phyloP scores from a whole-genome alignment of 2,888 invertebrate genomes.

The Idaea dimidiata region DNA sequence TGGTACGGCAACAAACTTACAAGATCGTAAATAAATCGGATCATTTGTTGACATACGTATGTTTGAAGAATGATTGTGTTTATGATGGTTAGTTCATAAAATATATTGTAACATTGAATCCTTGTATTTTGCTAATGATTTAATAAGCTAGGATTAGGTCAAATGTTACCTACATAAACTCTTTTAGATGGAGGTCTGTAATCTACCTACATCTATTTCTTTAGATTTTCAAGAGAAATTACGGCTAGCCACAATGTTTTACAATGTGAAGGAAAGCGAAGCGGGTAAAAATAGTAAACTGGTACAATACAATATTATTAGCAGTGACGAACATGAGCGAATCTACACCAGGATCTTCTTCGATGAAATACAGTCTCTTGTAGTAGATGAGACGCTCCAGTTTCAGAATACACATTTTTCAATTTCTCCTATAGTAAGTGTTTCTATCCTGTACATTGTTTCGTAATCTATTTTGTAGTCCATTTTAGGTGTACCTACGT shows the following conservation, averaged over 20 bases:
- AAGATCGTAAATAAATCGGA: constrained; percentile 80
- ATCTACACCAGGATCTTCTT: constrained; percentile 70
- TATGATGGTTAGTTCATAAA: constrained; percentile 50
- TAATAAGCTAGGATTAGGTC: too few species aligned
- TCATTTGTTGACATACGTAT: constrained; percentile 76
- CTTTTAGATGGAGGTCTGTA: not conserved
- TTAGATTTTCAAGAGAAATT: constrained; percentile 72
- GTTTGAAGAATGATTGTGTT: constrained; percentile 76
- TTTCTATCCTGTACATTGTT: not conserved
- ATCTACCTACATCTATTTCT: constrained; percentile 2
- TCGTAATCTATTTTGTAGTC: not conserved
- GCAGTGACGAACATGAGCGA: constrained; percentile 64
- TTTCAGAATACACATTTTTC: constrained; percentile 70
- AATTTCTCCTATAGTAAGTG: constrained; percentile 77
- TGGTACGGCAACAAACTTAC: constrained; percentile 74
- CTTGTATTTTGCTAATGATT: not conserved
- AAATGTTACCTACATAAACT: too few species aligned
- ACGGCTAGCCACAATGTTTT: constrained; percentile 59
- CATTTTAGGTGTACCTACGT: constrained; percentile 4
- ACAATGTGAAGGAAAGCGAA: constrained; percentile 60
- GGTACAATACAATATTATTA: constrained; percentile 63
- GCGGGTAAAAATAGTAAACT: constrained; percentile 57
- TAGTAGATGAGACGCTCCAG: constrained; percentile 60
- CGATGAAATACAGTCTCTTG: constrained; percentile 67
- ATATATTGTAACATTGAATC: not conserved